A percentile compares a stretch with the other conserved stretches of the same genome.
phyloP scores from a whole-genome alignment of 1,140 invertebrate species.

The Aphis gossypii region DNA sequence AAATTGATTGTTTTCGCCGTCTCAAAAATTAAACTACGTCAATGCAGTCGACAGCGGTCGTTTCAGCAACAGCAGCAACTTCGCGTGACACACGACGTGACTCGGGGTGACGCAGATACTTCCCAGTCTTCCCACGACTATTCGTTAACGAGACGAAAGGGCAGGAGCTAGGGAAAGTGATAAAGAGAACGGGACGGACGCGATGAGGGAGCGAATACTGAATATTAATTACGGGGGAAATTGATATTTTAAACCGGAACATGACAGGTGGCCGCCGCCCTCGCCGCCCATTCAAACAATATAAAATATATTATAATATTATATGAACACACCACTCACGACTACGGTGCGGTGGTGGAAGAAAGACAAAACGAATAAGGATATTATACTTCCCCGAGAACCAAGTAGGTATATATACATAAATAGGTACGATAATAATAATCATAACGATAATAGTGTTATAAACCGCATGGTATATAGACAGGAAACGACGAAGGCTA shows the following conservation, averaged over 20 bases:
- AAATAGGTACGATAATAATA: background rate
- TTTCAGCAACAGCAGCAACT: background rate
- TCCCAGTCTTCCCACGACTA: slow-evolving; percentile 14
- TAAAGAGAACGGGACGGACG: background rate
- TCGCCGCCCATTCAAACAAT: background rate
- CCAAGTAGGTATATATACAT: background rate
- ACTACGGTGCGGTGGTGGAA: background rate
- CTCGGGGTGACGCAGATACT: background rate
- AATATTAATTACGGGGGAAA: slow-evolving; percentile 27
- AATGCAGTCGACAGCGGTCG: background rate
- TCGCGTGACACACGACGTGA: background rate
- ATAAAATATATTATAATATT: background rate
- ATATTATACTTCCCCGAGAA: background rate
- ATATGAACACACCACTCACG: background rate
- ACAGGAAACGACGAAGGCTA: slow-evolving; percentile 50
- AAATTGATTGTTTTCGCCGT: background rate
- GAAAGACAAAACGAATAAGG: background rate
- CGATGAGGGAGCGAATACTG: background rate
- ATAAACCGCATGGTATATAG: background rate
- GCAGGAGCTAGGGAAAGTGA: background rate
- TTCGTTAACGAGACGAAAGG: background rate
- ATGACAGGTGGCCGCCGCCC: background rate
- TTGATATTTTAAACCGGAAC: background rate
- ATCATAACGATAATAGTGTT: background rate
- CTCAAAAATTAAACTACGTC: background rate